Evolutionary conservation across 2,113 vertebrate species (phyloP), one percentile per base, ranked within the genome.

Genomic region (Polypterus senegalus): DNA sequence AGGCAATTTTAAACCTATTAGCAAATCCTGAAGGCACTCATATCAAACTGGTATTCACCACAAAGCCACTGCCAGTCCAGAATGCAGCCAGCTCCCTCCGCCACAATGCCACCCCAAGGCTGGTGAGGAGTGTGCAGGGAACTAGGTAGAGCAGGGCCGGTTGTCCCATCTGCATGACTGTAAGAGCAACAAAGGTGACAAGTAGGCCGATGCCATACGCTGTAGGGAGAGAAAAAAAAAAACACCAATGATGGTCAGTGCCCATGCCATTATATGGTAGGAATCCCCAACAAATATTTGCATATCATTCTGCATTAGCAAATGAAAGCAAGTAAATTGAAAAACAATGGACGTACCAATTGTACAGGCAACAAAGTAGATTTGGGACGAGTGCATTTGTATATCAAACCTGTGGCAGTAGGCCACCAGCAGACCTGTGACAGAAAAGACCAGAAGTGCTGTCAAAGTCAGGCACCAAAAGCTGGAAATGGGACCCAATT

Each of bases 11-110:
- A 78, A 83, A 74, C 79, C 79, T 10, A 76, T 70, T 82, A 84
- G 72, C 66, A 75, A 66, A 76, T 79, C 81, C 76, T 48, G 81
- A 73, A 88, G 90, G 82, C 86, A 83, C 78, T 94, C 90, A 97
- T 85, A 98, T 91, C 90, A 94, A 97, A 97, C 89, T 81, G 92
- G 89, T 96, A 97, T 94, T 97, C 93, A 98, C 95, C 93, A 84
- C 92, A 93, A 96, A 95, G 84, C 90, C 91, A 80, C 89, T 94
- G 81, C 95, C 95, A 4, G 86, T 96, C 95, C 96, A 99, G 90
- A 97, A 99, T 80, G 88, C 81, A 49, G 79, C 76, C 61, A 98
- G 76, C 74, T 99, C 94, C 76, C 71, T 85, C 72, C 94, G 92
- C 86, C 91, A 92, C 61, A 96, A 86, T 3, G 95, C 96, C 73